Evolutionary conservation across 2,888 invertebrate genomes (phyloP), one percentile per base, ranked within the genome.

Genomic region (Microplitis manilae): DNA sequence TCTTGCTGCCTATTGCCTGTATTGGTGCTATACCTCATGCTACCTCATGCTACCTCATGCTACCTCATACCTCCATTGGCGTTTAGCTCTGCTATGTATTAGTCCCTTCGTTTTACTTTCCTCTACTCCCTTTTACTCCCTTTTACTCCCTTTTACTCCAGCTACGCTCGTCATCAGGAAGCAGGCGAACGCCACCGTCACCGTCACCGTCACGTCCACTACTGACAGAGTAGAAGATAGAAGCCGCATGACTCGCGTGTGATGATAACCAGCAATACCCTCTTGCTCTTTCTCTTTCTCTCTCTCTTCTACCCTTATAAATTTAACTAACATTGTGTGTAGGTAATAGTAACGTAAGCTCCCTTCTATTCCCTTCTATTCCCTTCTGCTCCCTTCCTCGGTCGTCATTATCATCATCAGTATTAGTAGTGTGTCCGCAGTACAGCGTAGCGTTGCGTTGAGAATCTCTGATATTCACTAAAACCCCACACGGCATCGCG

Each of bases 191-290:
- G 15, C 9, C 13, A 13, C 15, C 62, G 17, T n/a, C n/a, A n/a
- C n/a, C 6, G 17, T 7, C 62, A 17, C 15, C 9, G 13, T n/a
- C n/a, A n/a, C n/a, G n/a, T n/a, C 4, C 9, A 62, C 15, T 13
- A 17, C 62, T 15, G 62, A 17, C n/a, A 7, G 62, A 17, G 17
- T 15, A 17, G 15, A 62, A 62, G 62, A 17, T 62, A n/a, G 15
- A 62, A 62, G 62, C 17, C 67, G 39, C 59, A 68, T 67, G 73
- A 75, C 68, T 75, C 68, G 75, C 75, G 75, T 75, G 75, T 41
- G 69, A 69, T 75, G 75, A 75, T 75, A 75, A 75, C 68, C 75
- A 60, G 62, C 68, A 67, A 59, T 68, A 20, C 59, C 39, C 59
- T 30, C 50, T 40, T 50, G 67, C 4, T 30, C 30, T 20, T 20